These are phyloP conservation scores for Prionailurus viverrinus DNA, from an alignment of 2,113 vertebrate species.

Conservation along the genomic window DNA sequence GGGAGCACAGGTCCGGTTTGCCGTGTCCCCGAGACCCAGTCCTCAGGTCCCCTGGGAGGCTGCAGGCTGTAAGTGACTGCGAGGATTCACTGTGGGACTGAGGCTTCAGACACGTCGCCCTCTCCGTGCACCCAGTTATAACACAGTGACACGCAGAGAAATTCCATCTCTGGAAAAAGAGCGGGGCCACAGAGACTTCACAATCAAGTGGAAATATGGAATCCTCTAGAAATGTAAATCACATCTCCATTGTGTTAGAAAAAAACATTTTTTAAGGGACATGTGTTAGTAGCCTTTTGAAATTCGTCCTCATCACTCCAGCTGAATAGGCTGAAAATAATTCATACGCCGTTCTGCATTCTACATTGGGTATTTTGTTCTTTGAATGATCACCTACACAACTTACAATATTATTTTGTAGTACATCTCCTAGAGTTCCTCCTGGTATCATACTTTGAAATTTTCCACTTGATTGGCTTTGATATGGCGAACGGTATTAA, in stretches of 20 bases:
- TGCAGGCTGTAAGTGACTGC: rapidly evolving
- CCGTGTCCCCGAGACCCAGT: not conserved
- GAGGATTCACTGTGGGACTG: rapidly evolving
- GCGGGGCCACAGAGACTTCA: not conserved
- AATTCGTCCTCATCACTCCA: not conserved
- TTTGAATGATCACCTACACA: not conserved
- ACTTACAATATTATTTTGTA: not conserved
- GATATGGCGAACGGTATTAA: not conserved
- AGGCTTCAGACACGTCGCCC: not conserved
- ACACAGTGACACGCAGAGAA: rapidly evolving
- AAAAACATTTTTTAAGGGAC: not conserved
- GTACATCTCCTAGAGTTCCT: not conserved
- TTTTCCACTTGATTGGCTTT: not conserved
- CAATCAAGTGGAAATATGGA: not conserved
- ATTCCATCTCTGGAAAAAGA: not conserved
- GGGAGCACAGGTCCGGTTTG: too few relatives aligned
- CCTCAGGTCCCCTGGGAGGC: rapidly evolving
- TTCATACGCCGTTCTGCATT: not conserved
- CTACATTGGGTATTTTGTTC: not conserved
- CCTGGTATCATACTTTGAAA: not conserved
- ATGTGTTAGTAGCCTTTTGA: not conserved
- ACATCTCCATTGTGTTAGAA: not conserved
- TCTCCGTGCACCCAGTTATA: rapidly evolving
- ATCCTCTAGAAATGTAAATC: not conserved
- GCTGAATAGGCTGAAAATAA: not conserved